Evolutionary conservation across 2,888 invertebrate species (phyloP).

Genomic region (Limenitis camilla): DNA sequence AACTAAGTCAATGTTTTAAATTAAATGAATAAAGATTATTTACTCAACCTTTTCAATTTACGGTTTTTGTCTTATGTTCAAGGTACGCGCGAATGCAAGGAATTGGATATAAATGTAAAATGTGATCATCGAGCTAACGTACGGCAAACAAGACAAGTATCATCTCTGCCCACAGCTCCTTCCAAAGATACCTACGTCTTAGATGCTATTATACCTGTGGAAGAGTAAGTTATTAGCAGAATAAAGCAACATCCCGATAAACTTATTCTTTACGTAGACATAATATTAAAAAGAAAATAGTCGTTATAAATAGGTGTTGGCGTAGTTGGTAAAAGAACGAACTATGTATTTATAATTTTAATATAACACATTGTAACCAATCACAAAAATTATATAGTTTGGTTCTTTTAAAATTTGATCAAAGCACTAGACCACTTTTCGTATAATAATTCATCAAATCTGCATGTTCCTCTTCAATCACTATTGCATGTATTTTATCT

Average conservation of each 20-base stretch:
- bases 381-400: slow-evolving; percentile 3
- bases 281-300: too few relatives aligned
- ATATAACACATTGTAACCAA: slow-evolving; percentile 1
- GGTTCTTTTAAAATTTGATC: not conserved
- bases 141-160: slow-evolving; percentile 78
- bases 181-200: slow-evolving; percentile 88
- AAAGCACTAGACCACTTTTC: slow-evolving; percentile 13
- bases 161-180: slow-evolving; percentile 69
- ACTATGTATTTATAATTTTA: slow-evolving; percentile 10
- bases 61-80: too few relatives aligned
- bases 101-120: slow-evolving; percentile 91
- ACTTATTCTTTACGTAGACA: too few relatives aligned
- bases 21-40: too few relatives aligned
- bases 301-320: slow-evolving; percentile 15
- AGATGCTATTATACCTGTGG: slow-evolving; percentile 86
- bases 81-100: slow-evolving; percentile 89
- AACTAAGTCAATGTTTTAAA: not conserved
- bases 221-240: slow-evolving; percentile 79
- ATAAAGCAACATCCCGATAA: not conserved
- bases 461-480: slow-evolving; percentile 60
- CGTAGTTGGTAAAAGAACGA: slow-evolving; percentile 11
- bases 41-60: too few relatives aligned
- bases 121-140: slow-evolving; percentile 85
- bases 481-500: slow-evolving; percentile 68
- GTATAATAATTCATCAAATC: not conserved